Percentiles rank a stretch among this genome's conserved stretches.
phyloP scores from a whole-genome alignment of 2,113 vertebrate species.

The Tragelaphus imberbis region DNA sequence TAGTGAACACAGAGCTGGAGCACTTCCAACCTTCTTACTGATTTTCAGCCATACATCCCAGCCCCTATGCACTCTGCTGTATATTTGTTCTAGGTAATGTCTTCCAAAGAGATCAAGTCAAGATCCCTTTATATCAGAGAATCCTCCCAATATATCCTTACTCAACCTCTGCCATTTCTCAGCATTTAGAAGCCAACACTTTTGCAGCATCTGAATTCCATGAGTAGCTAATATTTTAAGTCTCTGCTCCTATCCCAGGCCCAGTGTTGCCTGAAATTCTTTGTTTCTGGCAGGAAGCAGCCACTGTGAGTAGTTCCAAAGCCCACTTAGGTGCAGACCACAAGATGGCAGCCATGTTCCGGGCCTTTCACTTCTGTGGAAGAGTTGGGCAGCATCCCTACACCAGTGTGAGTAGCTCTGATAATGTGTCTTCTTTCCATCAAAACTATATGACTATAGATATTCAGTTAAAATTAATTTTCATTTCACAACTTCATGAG shows the following conservation, averaged over 20 bases:
- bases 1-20: neutral
- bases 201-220: neutral
- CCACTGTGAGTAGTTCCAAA: neutral
- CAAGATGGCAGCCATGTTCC: neutral
- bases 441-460: neutral
- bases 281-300: neutral
- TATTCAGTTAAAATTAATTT: neutral
- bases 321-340: neutral
- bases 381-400: neutral
- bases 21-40: neutral
- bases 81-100: neutral
- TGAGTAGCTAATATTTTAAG: neutral
- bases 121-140: neutral
- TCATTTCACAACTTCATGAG: neutral
- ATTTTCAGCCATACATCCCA: neutral
- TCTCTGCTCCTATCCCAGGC: neutral
- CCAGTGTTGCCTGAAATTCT: neutral
- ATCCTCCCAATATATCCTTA: neutral
- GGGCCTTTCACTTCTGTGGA: neutral
- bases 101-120: neutral
- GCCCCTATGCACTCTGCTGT: neutral
- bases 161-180: neutral
- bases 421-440: neutral
- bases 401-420: neutral
- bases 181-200: neutral